Conservation (phyloP, 1,140 invertebrate species). For the Holotrichia oblita region DNA sequence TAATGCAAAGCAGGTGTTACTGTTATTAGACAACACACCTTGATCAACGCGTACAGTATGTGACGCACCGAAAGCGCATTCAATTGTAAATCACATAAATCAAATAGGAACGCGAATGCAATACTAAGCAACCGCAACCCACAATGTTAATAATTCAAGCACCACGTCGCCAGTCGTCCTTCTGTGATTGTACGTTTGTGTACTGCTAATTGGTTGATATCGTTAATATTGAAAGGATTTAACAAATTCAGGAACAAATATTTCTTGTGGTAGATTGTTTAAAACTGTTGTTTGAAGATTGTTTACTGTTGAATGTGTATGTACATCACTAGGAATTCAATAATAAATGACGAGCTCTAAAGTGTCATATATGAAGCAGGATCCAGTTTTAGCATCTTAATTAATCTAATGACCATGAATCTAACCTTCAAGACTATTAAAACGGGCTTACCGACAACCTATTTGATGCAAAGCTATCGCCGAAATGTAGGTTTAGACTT, state of each 20-base stretch:
- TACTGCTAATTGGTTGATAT: not conserved
- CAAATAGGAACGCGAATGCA: not conserved
- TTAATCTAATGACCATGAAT: no score
- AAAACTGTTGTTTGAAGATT: no score
- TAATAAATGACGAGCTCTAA: no score
- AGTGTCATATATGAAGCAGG: no score
- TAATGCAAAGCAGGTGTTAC: not conserved
- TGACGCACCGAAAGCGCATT: constrained; percentile 39
- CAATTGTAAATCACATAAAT: constrained; percentile 41
- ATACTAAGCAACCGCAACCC: not conserved
- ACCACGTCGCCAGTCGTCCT: not conserved
- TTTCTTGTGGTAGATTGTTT: no score
- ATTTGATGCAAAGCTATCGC: no score
- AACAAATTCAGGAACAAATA: not conserved
- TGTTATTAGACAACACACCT: not conserved
- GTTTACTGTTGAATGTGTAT: no score
- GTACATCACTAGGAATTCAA: no score
- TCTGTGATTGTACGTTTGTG: not conserved
- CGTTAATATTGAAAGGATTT: not conserved
- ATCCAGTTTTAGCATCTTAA: no score
- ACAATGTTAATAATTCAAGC: not conserved
- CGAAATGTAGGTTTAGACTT: no score
- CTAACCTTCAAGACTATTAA: no score
- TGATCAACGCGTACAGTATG: not conserved
- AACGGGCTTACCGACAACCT: no score